Percentiles rank a stretch among this genome's conserved stretches.
These are phyloP conservation scores for Phanerotoma sp. DNA, from an alignment of 2,888 invertebrate genomes.

Conservation along the genomic window DNA sequence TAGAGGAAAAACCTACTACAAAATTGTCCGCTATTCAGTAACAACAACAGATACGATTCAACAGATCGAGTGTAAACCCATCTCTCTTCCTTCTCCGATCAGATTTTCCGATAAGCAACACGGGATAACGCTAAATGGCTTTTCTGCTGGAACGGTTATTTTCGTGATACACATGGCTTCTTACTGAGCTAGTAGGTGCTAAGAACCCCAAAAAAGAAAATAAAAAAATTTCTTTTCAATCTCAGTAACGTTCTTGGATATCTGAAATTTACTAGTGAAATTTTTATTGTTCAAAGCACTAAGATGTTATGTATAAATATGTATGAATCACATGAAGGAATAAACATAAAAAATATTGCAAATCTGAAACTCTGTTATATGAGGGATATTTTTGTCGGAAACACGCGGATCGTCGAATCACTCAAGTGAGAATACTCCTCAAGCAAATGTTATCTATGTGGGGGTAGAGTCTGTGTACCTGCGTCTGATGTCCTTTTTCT, in stretches of 20 bases:
- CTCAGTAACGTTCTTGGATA: neutral
- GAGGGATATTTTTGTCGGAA: constrained; percentile 1
- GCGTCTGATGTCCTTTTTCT: constrained; percentile 7
- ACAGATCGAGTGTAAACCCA: neutral
- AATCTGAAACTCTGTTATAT: neutral
- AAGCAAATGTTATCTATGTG: constrained; percentile 2
- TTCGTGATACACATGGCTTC: constrained; percentile 28
- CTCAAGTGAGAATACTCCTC: constrained; percentile 5
- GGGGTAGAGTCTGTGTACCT: neutral
- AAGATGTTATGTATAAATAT: too few species aligned
- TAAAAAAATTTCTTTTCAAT: neutral
- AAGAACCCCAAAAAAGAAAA: constrained; percentile 1
- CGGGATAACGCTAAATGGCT: constrained; percentile 36
- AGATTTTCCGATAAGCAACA: constrained; percentile 40
- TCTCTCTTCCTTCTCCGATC: constrained; percentile 33
- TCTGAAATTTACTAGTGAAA: constrained; percentile 1
- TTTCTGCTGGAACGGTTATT: constrained; percentile 40
- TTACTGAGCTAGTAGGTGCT: neutral
- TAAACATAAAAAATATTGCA: neutral
- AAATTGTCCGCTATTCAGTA: constrained; percentile 46
- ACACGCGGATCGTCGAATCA: neutral
- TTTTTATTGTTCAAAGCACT: too few species aligned
- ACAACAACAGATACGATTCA: constrained; percentile 13
- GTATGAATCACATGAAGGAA: neutral
- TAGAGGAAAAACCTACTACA: constrained; percentile 42